phyloP scores from a whole-genome alignment of 2,888 invertebrate genomes.

The Julus scanicus region DNA sequence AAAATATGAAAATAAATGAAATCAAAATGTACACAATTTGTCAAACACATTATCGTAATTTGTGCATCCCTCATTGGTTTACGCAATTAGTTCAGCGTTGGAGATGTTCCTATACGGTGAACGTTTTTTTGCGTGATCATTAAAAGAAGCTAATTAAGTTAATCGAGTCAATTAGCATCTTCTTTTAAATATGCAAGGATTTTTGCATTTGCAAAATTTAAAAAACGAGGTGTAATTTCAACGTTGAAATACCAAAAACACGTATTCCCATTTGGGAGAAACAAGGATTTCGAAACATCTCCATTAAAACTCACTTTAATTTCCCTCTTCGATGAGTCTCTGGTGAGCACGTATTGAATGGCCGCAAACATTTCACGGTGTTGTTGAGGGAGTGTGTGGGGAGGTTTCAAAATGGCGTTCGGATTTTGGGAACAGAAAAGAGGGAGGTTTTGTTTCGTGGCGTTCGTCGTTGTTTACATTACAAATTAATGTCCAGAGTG shows the following conservation, averaged over 20 bases:
- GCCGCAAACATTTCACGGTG: neutral
- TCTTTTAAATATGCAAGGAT: neutral
- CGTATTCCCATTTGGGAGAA: neutral
- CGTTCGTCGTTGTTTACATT: neutral
- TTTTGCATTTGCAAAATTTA: neutral
- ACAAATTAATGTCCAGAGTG: neutral
- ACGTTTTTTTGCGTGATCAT: no score
- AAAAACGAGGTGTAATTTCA: neutral
- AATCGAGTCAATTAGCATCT: no score
- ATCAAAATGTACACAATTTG: no score
- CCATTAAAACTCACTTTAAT: neutral
- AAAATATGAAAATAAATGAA: no score
- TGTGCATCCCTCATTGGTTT: no score
- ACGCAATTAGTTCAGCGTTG: no score
- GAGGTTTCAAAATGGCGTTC: neutral
- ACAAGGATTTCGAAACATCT: neutral
- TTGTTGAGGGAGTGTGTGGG: neutral
- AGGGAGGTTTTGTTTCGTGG: neutral
- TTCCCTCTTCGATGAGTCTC: constrained; percentile 15
- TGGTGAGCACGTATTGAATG: neutral
- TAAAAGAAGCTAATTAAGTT: no score
- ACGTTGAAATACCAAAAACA: neutral
- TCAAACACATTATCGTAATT: no score
- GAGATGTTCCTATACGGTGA: no score
- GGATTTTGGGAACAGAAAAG: neutral